Evolutionary conservation across 2,888 invertebrate species (phyloP).

Genomic region (Drosophila pseudotalamancana): DNA sequence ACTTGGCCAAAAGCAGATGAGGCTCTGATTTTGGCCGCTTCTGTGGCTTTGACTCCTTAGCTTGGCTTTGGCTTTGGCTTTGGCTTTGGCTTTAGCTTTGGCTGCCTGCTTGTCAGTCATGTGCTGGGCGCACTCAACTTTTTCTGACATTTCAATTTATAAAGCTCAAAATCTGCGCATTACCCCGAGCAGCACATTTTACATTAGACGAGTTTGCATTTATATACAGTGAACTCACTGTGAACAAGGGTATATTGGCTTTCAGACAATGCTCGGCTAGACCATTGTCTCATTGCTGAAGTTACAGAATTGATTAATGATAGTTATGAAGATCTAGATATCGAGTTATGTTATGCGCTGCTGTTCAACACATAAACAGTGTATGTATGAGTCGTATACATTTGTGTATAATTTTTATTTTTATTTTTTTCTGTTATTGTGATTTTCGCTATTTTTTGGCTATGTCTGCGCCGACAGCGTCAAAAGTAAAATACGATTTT

Average conservation of each 20-base stretch:
- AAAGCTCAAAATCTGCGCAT: conserved; percentile 76
- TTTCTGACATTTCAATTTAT: conserved; percentile 80
- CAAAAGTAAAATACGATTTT: conserved; percentile 70
- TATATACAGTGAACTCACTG: neutral
- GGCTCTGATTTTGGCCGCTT: conserved; percentile 7
- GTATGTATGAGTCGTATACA: neutral
- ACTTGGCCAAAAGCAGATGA: conserved; percentile 33
- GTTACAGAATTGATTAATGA: too few relatives aligned
- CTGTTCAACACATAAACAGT: neutral
- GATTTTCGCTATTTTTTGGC: neutral
- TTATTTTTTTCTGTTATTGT: conserved; percentile 1
- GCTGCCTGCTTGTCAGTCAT: conserved; percentile 65
- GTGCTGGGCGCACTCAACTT: conserved; percentile 65
- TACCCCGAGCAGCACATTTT: conserved; percentile 68
- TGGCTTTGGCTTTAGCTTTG: conserved; percentile 22
- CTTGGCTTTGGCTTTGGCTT: conserved; percentile 1
- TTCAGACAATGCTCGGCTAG: too few relatives aligned
- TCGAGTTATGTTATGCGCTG: neutral
- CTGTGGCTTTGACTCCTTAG: conserved; percentile 21
- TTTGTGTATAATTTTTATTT: neutral
- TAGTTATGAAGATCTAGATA: neutral
- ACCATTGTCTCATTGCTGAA: too few relatives aligned
- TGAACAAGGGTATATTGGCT: neutral
- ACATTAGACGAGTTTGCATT: conserved; percentile 55
- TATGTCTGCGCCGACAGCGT: conserved; percentile 45